Evolutionary conservation across 1,140 invertebrate species (phyloP), one percentile per base, ranked within the genome.

Genomic region (Drosophila erecta): DNA sequence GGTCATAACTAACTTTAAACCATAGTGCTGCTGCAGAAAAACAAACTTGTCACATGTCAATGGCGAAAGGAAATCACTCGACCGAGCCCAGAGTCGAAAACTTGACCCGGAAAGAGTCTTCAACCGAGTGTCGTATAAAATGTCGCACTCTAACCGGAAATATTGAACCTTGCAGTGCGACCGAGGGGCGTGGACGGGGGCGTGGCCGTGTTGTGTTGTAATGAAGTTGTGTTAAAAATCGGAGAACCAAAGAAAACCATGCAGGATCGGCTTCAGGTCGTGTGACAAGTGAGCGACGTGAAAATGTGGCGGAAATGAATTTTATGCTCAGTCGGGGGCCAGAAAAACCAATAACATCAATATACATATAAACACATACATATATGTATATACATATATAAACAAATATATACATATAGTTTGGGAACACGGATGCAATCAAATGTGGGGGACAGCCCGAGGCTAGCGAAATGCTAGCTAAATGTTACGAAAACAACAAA

Each of bases 271-370:
- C 41, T 67, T 20, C 49, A 27, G 41, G 50, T 70, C 65, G 35
- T 47, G 37, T 87, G 81, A 85, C 81, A 85, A 64, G 84, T 87
- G 81, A 85, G 78, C 78, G 81, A 85, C 81, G 64, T 77, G 60
- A 62, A 78, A 85, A 87, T 81, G 67, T 77, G 76, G 74, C 81
- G 81, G 81, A 85, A 85, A 85, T 85, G 81, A 85, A 85, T 85
- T 85, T 85, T 75, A 77, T 81, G 70, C 78, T 81, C 62, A 85
- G 30, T 51, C 24, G 70, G 72, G 66, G 69, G 79, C 81, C 76
- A 71, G 71, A 59, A 81, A 72, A 61, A 66, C 80, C 78, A 85
- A 85, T 85, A 85, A 81, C 73, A 81, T 65, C 59, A 20, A 24
- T 24, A 24, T 47, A 65, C 58, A 24, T 37, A 69, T 46, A 38